Evolutionary conservation across 2,113 vertebrate species (phyloP).

Genomic region (Lota lota): DNA sequence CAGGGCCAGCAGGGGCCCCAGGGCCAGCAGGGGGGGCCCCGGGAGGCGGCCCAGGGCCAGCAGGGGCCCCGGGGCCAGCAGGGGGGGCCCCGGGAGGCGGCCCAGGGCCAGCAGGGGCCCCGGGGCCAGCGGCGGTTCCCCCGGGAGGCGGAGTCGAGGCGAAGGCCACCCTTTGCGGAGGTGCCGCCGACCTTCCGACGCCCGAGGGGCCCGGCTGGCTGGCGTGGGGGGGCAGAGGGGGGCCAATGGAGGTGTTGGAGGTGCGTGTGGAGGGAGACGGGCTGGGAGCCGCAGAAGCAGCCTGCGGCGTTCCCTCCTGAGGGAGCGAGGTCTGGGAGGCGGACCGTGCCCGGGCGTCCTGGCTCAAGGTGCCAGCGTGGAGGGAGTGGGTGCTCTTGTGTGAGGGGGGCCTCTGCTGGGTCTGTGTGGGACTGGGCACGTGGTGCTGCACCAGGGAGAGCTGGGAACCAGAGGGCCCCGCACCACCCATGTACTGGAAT

Average conservation of each 20-base stretch:
- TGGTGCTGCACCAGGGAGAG: conserved; percentile 84
- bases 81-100: conserved; percentile 54
- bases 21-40: too few relatives aligned
- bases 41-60: conserved; percentile 55
- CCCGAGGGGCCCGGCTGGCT: conserved; percentile 64
- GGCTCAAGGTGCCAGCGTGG: conserved; percentile 82
- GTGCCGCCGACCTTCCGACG: conserved; percentile 61
- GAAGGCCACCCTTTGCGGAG: conserved; percentile 71
- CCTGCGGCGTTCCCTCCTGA: conserved; percentile 76
- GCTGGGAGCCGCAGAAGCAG: conserved; percentile 71
- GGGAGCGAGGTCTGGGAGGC: conserved; percentile 91
- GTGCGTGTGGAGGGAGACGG: conserved; percentile 75
- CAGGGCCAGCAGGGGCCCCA: conserved; percentile 53
- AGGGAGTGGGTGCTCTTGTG: conserved; percentile 84
- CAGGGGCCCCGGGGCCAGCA: too few relatives aligned
- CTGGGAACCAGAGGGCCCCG: conserved; percentile 81
- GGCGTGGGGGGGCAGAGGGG: conserved; percentile 56
- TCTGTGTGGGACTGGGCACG: conserved; percentile 71
- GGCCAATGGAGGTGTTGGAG: conserved; percentile 78
- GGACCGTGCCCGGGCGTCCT: conserved; percentile 83
- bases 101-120: conserved; percentile 44
- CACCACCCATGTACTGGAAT: conserved; percentile 79
- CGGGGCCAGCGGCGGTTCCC: conserved; percentile 21
- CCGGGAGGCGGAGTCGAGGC: conserved; percentile 64
- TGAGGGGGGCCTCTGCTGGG: conserved; percentile 80